Conservation (phyloP, 2,888 invertebrate genomes). For the Drosophila histrio region DNA sequence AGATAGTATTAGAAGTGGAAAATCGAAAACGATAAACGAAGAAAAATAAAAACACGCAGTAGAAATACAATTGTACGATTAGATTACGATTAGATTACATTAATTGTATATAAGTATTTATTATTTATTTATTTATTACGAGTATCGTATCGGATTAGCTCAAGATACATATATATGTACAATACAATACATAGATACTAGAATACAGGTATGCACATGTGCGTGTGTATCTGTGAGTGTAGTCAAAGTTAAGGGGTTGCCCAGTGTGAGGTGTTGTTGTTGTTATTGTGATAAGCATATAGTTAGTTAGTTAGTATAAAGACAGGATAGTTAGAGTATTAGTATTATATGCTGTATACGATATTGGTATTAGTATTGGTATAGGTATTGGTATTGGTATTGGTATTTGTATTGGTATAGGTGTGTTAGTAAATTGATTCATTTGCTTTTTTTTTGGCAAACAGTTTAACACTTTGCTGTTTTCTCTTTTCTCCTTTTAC, state of each 20-base stretch:
- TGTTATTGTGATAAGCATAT: not conserved
- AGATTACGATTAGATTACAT: conserved; percentile 16
- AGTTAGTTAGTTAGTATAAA: conserved; percentile 21
- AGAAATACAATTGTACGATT: conserved; percentile 12
- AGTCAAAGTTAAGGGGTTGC: conserved; percentile 10
- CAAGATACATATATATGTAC: conserved; percentile 9
- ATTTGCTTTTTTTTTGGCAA: conserved; percentile 44
- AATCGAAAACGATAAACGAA: conserved; percentile 1
- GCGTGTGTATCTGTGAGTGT: conserved; percentile 8
- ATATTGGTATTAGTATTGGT: conserved; percentile 20
- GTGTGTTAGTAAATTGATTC: conserved; percentile 24
- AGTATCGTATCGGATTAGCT: conserved; percentile 21
- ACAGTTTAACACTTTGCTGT: conserved; percentile 44
- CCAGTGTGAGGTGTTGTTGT: conserved; percentile 18
- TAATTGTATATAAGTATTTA: conserved; percentile 28
- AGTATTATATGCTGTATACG: conserved; percentile 31
- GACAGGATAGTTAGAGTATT: conserved; percentile 16
- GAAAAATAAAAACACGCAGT: not conserved
- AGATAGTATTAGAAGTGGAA: conserved; percentile 15
- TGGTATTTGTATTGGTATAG: conserved; percentile 2
- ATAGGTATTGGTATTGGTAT: conserved; percentile 9
- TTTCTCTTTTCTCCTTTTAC: conserved; percentile 21
- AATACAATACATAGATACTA: conserved; percentile 16
- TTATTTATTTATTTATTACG: conserved; percentile 25
- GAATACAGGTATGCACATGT: conserved; percentile 16